phyloP scores from a whole-genome alignment of 2,797 vertebrate genomes.

The Cossypha polioptera region DNA sequence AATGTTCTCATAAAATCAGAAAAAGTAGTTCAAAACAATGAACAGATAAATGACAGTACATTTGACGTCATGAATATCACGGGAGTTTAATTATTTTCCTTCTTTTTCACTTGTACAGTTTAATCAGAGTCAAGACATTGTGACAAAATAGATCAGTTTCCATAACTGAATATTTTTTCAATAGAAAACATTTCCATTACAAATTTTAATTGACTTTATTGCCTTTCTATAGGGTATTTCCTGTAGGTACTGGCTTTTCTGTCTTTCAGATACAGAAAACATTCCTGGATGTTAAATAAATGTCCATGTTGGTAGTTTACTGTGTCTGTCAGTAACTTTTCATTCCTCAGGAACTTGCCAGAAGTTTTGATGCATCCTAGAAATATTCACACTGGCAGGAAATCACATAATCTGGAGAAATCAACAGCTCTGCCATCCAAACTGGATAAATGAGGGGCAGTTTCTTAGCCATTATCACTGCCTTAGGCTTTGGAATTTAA shows the following conservation, averaged over 20 bases:
- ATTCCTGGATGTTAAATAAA: neutral
- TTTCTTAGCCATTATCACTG: neutral
- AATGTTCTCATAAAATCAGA: neutral
- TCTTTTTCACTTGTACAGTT: neutral
- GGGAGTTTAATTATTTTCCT: neutral
- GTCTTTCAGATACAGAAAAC: neutral
- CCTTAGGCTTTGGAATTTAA: neutral
- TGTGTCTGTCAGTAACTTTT: neutral
- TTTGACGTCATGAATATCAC: neutral
- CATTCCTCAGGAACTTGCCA: neutral
- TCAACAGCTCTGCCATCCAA: neutral
- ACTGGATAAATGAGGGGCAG: rapidly evolving
- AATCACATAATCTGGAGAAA: neutral
- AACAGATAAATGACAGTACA: neutral
- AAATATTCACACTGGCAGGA: neutral
- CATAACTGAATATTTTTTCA: neutral
- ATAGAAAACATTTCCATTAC: neutral
- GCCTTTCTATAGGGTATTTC: neutral
- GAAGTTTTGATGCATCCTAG: neutral
- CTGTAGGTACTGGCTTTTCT: neutral
- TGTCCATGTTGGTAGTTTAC: neutral
- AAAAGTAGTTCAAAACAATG: neutral
- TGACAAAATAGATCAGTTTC: neutral
- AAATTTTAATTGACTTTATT: neutral
- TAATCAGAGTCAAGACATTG: neutral